These are phyloP conservation scores for Sapajus apella DNA, from an alignment of 2,113 vertebrate genomes.

Conservation along the genomic window DNA sequence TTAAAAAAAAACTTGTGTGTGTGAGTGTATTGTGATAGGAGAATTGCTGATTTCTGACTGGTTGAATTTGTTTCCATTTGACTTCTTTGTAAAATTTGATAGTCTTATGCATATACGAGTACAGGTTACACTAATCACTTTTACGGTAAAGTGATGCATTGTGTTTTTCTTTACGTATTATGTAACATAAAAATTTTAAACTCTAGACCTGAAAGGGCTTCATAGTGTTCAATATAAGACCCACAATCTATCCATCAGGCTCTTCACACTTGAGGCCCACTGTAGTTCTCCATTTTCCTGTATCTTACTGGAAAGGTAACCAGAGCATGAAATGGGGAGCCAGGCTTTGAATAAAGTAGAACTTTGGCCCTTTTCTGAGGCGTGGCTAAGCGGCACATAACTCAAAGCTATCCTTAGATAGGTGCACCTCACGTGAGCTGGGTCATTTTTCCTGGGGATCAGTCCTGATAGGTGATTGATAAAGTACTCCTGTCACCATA, in stretches of 20 bases:
- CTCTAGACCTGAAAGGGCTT: background rate
- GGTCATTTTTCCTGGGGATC: background rate
- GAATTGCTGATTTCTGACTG: background rate
- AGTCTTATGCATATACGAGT: background rate
- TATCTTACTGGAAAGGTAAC: background rate
- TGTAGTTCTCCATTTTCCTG: background rate
- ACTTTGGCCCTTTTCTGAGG: background rate
- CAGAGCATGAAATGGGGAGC: background rate
- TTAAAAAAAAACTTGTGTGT: background rate
- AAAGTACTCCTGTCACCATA: background rate
- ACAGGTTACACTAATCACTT: background rate
- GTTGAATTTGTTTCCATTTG: background rate
- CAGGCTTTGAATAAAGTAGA: background rate
- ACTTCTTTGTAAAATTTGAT: background rate
- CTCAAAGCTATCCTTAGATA: background rate
- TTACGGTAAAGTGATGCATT: background rate
- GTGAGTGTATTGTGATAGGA: background rate
- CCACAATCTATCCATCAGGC: background rate
- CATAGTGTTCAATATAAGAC: background rate
- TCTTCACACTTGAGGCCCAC: background rate
- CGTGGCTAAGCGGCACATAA: background rate
- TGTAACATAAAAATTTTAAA: slow-evolving; percentile 11
- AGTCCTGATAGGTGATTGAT: background rate
- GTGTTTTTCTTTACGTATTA: background rate
- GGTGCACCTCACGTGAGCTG: background rate